Percentiles rank a stretch among this genome's conserved stretches.
These are phyloP conservation scores for Kryptolebias marmoratus DNA, from an alignment of 2,113 vertebrate species.

Conservation along the genomic window DNA sequence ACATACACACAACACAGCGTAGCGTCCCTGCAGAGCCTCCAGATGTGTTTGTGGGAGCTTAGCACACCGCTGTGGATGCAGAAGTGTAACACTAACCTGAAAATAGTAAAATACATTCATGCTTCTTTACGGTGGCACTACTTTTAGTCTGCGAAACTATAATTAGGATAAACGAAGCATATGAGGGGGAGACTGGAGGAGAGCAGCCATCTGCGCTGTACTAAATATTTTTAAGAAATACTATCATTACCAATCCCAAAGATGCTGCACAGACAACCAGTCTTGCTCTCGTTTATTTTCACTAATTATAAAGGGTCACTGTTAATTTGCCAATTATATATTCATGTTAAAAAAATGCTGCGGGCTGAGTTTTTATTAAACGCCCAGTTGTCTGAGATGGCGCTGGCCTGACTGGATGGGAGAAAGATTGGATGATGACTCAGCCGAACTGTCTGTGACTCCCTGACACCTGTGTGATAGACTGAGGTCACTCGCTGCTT, in stretches of 20 bases:
- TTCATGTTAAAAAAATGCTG: slow-evolving; percentile 30
- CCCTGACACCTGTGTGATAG: slow-evolving; percentile 63
- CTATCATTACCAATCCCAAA: slow-evolving; percentile 32
- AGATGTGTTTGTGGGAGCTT: background rate
- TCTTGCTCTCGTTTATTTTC: slow-evolving; percentile 30
- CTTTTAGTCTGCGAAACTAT: slow-evolving; percentile 28
- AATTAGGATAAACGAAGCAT: slow-evolving; percentile 21
- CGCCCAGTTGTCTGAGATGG: slow-evolving; percentile 13
- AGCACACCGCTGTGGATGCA: background rate
- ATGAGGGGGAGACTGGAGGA: slow-evolving; percentile 34
- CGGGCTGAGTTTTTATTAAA: slow-evolving; percentile 22
- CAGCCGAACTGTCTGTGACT: slow-evolving; percentile 51
- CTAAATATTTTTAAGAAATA: slow-evolving; percentile 26
- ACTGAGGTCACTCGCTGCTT: slow-evolving; percentile 51
- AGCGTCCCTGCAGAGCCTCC: too few relatives aligned
- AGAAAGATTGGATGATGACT: slow-evolving; percentile 56
- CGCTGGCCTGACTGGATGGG: slow-evolving; percentile 19
- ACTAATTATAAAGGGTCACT: slow-evolving; percentile 26
- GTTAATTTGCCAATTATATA: slow-evolving; percentile 22
- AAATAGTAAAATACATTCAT: slow-evolving; percentile 11
- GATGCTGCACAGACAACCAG: slow-evolving; percentile 18
- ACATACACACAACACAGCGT: too few relatives aligned
- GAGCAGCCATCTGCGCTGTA: slow-evolving; percentile 20
- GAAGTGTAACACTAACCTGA: background rate
- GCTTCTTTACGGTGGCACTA: slow-evolving; percentile 10